Evolutionary conservation across 2,888 invertebrate genomes (phyloP).

Genomic region (Chelonus formosanus): DNA sequence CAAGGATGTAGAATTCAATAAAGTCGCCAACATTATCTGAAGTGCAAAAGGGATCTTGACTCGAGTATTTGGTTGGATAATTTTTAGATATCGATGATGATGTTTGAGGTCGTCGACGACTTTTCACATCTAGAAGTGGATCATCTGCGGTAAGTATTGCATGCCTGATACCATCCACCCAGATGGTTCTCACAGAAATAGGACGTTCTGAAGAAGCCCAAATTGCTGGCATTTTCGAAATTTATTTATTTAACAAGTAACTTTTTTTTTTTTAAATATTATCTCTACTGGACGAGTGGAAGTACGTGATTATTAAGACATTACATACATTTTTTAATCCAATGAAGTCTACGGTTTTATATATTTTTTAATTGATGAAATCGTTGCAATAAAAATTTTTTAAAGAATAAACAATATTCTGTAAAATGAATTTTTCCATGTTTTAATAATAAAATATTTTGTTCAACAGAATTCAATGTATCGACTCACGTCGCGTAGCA

Average conservation of each 20-base stretch:
- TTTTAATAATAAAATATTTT: conserved; percentile 27
- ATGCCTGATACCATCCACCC: conserved; percentile 78
- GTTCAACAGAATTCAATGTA: conserved; percentile 41
- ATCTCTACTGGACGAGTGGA: not conserved
- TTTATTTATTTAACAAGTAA: not conserved
- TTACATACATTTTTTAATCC: too few species aligned
- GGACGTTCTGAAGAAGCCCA: conserved; percentile 71
- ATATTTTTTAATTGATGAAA: not conserved
- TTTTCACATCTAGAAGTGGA: conserved; percentile 59
- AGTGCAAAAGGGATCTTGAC: conserved; percentile 31
- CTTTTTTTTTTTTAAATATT: conserved; percentile 1
- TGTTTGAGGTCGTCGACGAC: conserved; percentile 46
- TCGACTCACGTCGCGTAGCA: conserved; percentile 50
- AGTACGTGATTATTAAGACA: not conserved
- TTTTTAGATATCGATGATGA: conserved; percentile 44
- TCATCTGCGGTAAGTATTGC: conserved; percentile 75
- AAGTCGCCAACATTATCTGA: conserved; percentile 52
- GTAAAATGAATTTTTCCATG: not conserved
- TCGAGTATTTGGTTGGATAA: conserved; percentile 46
- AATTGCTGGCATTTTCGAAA: conserved; percentile 64
- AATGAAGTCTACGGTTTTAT: not conserved
- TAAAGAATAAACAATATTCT: too few species aligned
- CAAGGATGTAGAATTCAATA: conserved; percentile 52
- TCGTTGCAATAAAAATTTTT: not conserved
- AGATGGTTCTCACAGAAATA: conserved; percentile 70